Percentiles rank a stretch among this genome's conserved stretches.
These are phyloP conservation scores for Protobothrops flavoviridis DNA, from an alignment of 2,113 vertebrate species.

Conservation along the genomic window DNA sequence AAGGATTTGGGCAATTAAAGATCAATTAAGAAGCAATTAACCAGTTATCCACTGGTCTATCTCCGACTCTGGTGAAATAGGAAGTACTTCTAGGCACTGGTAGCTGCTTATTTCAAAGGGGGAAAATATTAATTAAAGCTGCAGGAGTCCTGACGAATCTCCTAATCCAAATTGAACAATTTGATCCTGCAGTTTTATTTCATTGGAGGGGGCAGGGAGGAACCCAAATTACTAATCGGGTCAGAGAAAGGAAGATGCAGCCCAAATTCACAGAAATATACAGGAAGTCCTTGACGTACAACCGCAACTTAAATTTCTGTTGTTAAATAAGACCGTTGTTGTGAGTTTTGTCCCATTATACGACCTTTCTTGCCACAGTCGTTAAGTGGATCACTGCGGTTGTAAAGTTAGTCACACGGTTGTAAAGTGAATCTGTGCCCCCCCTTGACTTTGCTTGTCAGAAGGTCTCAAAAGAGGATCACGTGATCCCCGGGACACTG, in stretches of 20 bases:
- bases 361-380: background rate
- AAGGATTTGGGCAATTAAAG: background rate
- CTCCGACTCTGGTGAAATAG: fast-evolving
- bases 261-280: background rate
- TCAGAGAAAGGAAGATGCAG: background rate
- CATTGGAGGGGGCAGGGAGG: background rate
- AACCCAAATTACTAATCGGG: too few relatives aligned
- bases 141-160: background rate
- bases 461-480: background rate
- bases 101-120: background rate
- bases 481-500: background rate
- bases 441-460: background rate
- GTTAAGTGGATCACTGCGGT: background rate
- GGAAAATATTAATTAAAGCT: background rate
- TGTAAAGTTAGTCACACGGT: background rate
- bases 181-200: background rate
- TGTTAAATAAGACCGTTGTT: background rate
- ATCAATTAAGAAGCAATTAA: background rate
- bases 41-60: background rate
- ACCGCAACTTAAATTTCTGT: background rate
- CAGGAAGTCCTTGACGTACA: background rate
- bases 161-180: too few relatives aligned
- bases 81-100: background rate
- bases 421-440: background rate
- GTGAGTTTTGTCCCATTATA: background rate